Evolutionary conservation across 2,888 invertebrate species (phyloP), one percentile per base, ranked within the genome.

Genomic region (Frankliniella fusca): DNA sequence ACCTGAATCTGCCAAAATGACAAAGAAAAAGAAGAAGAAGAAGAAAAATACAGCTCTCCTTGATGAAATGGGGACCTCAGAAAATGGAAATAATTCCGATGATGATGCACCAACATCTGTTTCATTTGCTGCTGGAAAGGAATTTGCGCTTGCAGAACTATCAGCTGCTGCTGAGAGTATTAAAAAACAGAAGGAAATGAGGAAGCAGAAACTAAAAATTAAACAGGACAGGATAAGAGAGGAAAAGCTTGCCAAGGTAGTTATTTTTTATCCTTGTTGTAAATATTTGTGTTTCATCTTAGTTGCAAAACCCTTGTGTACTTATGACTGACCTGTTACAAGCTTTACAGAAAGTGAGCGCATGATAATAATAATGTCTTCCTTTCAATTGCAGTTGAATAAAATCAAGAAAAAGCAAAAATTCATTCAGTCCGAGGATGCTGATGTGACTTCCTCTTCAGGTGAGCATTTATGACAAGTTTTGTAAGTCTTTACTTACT

Each of bases 71-170:
- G 38, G 38, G 2, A 38, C 38, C 38, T 38, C 38, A 38, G 38
- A 38, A 38, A 38, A 38, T 38, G 38, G 38, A 38, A 38, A 38
- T 23, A 27, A 76, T 27, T 76, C 70, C 10, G 70, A 76, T 2
- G 70, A 76, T 2, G 70, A 76, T 23, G 70, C 27, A 11, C 70
- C 70, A 2, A 76, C 27, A 27, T 23, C 70, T 2, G 70, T 76
- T 76, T 76, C 70, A 76, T 76, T 76, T 76, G 70, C 23, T 11
- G n/a, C 70, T 27, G 70, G 70, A 76, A 76, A 76, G 27, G 12
- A 27, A 27, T 9, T 27, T 23, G 70, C 27, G 11, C 70, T 76
- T 2, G 12, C n/a, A 23, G 23, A 27, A 27, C 12, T 76, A 27
- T 10, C 8, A 27, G 70, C 70, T 8, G 70, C 70, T 27, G 27